Conservation (phyloP, 2,113 vertebrate genomes). For the Dicerorhinus sumatrensis region DNA sequence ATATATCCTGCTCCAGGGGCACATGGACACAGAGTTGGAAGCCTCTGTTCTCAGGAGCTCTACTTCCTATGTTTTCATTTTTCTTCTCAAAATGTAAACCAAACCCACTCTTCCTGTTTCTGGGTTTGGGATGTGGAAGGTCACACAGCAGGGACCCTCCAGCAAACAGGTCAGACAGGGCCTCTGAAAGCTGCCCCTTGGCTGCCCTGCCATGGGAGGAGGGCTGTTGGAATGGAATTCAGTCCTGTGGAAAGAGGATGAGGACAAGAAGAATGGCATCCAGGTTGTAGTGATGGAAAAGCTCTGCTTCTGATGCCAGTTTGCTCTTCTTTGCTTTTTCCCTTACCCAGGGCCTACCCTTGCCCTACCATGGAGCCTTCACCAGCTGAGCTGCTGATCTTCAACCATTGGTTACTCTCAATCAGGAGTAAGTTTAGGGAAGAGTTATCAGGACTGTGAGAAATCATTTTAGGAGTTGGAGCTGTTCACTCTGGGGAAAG, state of each 20-base stretch:
- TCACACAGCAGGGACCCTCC: conserved; percentile 65
- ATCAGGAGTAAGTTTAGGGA: background rate
- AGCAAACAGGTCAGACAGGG: conserved; percentile 54
- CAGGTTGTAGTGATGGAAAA: background rate
- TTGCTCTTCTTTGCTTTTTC: background rate
- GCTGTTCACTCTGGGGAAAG: background rate
- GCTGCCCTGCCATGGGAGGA: conserved; percentile 14
- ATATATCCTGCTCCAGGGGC: conserved; percentile 60
- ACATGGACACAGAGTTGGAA: conserved; percentile 59
- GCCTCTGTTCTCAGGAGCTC: conserved; percentile 69
- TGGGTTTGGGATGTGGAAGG: conserved; percentile 67
- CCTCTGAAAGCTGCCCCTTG: conserved; percentile 31
- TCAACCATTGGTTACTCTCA: background rate
- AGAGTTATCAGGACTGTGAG: background rate
- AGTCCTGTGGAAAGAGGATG: background rate
- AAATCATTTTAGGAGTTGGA: background rate
- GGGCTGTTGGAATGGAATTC: conserved; percentile 14
- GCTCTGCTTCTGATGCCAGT: background rate
- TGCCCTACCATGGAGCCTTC: background rate
- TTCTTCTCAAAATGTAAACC: conserved; percentile 72
- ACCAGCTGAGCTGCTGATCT: background rate
- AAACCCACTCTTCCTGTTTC: conserved; percentile 76
- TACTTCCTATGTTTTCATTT: conserved; percentile 80
- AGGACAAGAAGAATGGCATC: background rate
- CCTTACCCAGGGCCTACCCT: background rate